A percentile compares a stretch with the other conserved stretches of the same genome.
These are phyloP conservation scores for Leptinotarsa juncta DNA, from an alignment of 2,888 invertebrate genomes.

Conservation along the genomic window DNA sequence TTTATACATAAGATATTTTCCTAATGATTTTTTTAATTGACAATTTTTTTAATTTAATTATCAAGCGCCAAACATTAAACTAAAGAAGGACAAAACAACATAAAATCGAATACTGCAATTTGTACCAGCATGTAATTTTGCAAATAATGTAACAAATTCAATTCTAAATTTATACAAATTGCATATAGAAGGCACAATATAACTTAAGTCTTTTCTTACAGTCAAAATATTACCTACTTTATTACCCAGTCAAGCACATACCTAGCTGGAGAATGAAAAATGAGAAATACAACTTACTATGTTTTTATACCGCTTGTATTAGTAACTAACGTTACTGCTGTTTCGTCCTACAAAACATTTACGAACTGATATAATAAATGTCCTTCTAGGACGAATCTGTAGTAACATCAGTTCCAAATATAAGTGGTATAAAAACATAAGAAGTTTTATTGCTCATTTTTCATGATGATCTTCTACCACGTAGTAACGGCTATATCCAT, in stretches of 20 bases:
- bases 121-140: background rate
- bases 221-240: constrained; percentile 1
- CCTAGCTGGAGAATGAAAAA: background rate
- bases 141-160: background rate
- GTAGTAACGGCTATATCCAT: too few species aligned
- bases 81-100: background rate
- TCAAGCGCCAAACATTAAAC: background rate
- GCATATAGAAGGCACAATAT: constrained; percentile 30
- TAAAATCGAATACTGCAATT: background rate
- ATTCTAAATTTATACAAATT: constrained; percentile 9
- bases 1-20: background rate
- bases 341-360: too few species aligned
- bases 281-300: too few species aligned
- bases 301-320: too few species aligned
- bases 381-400: too few species aligned
- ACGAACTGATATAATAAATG: too few species aligned
- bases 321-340: too few species aligned
- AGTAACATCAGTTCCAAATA: too few species aligned
- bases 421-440: too few species aligned
- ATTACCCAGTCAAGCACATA: background rate
- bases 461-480: too few species aligned
- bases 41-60: background rate
- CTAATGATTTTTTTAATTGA: background rate
- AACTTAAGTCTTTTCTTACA: constrained; percentile 28
- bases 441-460: too few species aligned